phyloP scores from a whole-genome alignment of 1,140 invertebrate genomes.

The Macrostomum lignano region DNA sequence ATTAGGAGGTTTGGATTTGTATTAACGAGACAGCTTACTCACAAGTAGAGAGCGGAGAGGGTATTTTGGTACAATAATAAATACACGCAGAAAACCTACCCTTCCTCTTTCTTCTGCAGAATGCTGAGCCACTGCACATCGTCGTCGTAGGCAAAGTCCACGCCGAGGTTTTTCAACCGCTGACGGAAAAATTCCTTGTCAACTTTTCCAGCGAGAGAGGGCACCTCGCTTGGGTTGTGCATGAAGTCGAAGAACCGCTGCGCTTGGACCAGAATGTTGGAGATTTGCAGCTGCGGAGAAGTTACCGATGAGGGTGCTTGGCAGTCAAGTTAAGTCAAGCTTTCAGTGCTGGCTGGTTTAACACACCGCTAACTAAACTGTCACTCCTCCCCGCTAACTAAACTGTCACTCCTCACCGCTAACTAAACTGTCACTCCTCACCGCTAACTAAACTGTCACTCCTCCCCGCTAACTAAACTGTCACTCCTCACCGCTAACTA shows the following conservation, averaged over 20 bases:
- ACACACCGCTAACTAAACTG: too few relatives aligned
- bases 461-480: too few relatives aligned
- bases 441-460: too few relatives aligned
- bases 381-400: too few relatives aligned
- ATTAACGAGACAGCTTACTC: background rate
- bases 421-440: too few relatives aligned
- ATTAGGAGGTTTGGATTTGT: background rate
- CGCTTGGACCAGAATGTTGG: slow-evolving; percentile 75
- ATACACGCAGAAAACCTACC: slow-evolving; percentile 11
- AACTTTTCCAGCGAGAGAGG: slow-evolving; percentile 19
- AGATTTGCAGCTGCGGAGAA: slow-evolving; percentile 42
- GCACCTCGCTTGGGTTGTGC: slow-evolving; percentile 10
- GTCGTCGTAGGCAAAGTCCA: slow-evolving; percentile 19
- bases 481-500: too few relatives aligned
- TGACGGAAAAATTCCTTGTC: slow-evolving; percentile 48
- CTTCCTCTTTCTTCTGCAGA: slow-evolving; percentile 15
- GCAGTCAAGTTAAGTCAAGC: too few relatives aligned
- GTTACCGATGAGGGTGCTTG: too few relatives aligned
- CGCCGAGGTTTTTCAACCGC: slow-evolving; percentile 36
- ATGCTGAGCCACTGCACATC: slow-evolving; percentile 44
- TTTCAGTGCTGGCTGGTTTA: too few relatives aligned
- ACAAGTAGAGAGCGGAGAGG: background rate
- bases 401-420: too few relatives aligned
- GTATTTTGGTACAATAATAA: background rate
- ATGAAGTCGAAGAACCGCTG: slow-evolving; percentile 66